Percentiles rank a stretch among this genome's conserved stretches.
These are phyloP conservation scores for Trachelus tabidus DNA, from an alignment of 2,888 invertebrate genomes.

Conservation along the genomic window DNA sequence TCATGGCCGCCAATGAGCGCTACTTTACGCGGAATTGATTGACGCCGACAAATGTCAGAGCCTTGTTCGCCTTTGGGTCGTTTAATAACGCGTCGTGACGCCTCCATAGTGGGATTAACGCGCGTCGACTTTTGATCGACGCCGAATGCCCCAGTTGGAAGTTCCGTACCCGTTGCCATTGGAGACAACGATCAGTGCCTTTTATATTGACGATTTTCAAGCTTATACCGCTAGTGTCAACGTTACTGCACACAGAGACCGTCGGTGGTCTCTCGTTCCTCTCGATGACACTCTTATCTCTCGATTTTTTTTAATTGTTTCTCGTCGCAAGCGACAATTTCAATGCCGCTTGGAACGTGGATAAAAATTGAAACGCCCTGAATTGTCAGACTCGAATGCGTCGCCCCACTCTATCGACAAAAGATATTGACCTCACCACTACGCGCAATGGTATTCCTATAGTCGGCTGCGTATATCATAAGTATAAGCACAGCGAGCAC, in stretches of 20 bases:
- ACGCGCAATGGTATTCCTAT: slow-evolving; percentile 25
- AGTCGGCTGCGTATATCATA: background rate
- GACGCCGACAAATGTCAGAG: background rate
- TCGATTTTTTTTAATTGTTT: background rate
- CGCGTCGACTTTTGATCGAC: background rate
- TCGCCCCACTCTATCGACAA: slow-evolving; percentile 33
- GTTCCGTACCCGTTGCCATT: background rate
- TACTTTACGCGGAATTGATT: background rate
- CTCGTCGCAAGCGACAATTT: background rate
- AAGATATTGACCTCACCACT: slow-evolving; percentile 40
- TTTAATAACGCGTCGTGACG: background rate
- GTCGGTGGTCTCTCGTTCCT: background rate
- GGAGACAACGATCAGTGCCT: background rate
- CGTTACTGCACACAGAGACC: background rate
- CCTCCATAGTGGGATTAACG: background rate
- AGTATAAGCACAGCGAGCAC: slow-evolving; percentile 12
- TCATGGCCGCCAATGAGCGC: background rate
- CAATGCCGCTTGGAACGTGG: background rate
- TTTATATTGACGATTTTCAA: background rate
- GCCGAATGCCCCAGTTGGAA: background rate
- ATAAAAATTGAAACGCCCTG: background rate
- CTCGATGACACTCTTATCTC: background rate
- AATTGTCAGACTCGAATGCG: slow-evolving; percentile 16
- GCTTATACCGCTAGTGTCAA: background rate
- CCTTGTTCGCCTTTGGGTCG: background rate